Base-by-base conservation (phyloP, 2,113 vertebrate species). In the Labrus mixtus region DNA sequence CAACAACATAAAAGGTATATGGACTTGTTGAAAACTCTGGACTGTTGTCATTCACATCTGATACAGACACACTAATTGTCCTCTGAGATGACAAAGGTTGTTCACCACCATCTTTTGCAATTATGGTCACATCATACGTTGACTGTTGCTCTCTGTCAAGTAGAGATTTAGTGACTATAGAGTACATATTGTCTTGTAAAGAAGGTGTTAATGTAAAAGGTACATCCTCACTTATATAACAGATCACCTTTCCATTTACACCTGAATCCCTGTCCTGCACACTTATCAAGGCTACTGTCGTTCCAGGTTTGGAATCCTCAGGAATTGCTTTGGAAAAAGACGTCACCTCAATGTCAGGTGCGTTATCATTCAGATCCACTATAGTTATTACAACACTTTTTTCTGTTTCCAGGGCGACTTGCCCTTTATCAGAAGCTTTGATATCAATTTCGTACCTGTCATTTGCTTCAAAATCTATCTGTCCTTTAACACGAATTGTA, bases 381-480 rank as follows among this genome's bases (percentile, higher is more conserved):
- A 90, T 78, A 0, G 83, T 77, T 0, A 90, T 76, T 0, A 36
- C 64, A 0, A 90, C 74, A 0, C 80, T 82, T 54, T 90, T 90
- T 16, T 90, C 43, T 16, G 82, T 77, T 0, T 68, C 33, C 0
- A 90, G 25, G 8, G 86, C 86, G 45, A 61, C 79, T 0, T 53
- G 0, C 4, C 76, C 83, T 78, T 87, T 92, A 48, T 95, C 94
- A 0, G 91, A 90, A 0, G 93, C 93, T 0, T 91, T 60, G 3
- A 95, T 88, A 59, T 93, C 90, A 19, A 95, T 83, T 36, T 93
- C 88, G 51, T 91, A 93, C 16, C 12, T 68, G 0, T 93, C 74
- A 0, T 63, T 88, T 1, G 75, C 56, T 20, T 95, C 94, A 64
- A 82, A 93, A 41, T 95, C 88, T 25, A 95, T 70, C 0, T 16